Conservation (phyloP, 2,797 vertebrate genomes). For the Labeo calbasu region DNA sequence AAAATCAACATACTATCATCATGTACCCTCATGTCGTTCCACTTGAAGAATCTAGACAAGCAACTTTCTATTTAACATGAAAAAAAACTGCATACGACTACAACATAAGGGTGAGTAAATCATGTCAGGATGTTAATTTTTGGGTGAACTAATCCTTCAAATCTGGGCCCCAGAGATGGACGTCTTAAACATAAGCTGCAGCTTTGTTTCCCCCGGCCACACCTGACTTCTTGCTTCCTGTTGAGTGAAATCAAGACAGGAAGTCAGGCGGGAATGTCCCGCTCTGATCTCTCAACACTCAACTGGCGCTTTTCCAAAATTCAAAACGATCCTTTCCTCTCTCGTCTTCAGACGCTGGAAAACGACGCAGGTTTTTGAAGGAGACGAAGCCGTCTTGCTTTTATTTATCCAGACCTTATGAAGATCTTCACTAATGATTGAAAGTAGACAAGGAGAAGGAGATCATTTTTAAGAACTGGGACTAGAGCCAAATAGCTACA, state of each 20-base stretch:
- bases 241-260: constrained; percentile 42
- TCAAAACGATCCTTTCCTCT: neutral
- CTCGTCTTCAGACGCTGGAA: neutral
- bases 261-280: constrained; percentile 33
- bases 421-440: constrained; percentile 28
- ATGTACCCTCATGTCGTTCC: neutral
- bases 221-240: constrained; percentile 40
- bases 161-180: constrained; percentile 16
- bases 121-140: neutral
- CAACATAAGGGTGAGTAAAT: neutral
- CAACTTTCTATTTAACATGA: neutral
- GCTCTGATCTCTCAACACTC: constrained; percentile 28
- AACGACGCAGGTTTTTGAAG: neutral
- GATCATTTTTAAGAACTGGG: constrained; percentile 42
- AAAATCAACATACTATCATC: neutral
- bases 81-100: neutral
- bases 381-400: neutral
- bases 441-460: constrained; percentile 32
- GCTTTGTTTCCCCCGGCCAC: constrained; percentile 11
- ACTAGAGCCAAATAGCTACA: constrained; percentile 48
- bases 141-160: neutral
- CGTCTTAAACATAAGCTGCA: constrained; percentile 16
- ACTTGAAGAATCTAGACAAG: neutral
- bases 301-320: constrained; percentile 11
- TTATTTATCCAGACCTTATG: constrained; percentile 24